Percentiles rank a stretch among this genome's conserved stretches.
Conservation (phyloP, 2,888 invertebrate species). For the Drosophila eohydei region DNA sequence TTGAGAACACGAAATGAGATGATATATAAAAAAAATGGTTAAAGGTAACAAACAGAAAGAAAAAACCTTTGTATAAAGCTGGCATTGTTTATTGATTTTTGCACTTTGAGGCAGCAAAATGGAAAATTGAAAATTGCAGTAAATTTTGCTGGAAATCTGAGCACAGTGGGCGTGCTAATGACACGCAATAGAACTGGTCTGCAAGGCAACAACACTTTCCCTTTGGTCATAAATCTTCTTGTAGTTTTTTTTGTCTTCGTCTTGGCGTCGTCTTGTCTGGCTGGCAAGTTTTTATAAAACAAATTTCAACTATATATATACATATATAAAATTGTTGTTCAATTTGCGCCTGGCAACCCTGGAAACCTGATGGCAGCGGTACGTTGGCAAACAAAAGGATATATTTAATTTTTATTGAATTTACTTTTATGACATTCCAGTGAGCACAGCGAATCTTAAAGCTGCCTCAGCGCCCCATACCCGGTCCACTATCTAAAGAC, state of each 20-base stretch:
- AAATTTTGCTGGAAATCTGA: conserved; percentile 36
- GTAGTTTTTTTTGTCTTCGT: conserved; percentile 28
- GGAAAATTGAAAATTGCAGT: conserved; percentile 38
- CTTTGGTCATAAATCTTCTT: conserved; percentile 51
- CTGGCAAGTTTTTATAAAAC: conserved; percentile 46
- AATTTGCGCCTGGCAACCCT: conserved; percentile 24
- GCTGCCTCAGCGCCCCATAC: conserved; percentile 6
- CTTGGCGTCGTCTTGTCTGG: conserved; percentile 69
- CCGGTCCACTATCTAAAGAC: conserved; percentile 28
- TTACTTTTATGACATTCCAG: conserved; percentile 75
- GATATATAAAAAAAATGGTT: conserved; percentile 39
- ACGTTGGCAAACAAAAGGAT: conserved; percentile 60
- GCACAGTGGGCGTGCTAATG: conserved; percentile 53
- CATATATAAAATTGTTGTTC: neutral
- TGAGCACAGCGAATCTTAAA: conserved; percentile 64
- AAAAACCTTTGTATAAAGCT: conserved; percentile 49
- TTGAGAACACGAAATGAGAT: conserved; percentile 69
- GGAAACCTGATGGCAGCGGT: conserved; percentile 63
- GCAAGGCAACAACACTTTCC: conserved; percentile 14
- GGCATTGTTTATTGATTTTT: conserved; percentile 77
- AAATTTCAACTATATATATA: conserved; percentile 11
- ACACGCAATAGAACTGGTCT: conserved; percentile 26
- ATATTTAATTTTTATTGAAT: conserved; percentile 76
- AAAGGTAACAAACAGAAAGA: conserved; percentile 33
- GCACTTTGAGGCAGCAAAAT: conserved; percentile 51